These are phyloP conservation scores for Chaetodon trifasciatus DNA, from an alignment of 2,797 vertebrate genomes.

Conservation along the genomic window DNA sequence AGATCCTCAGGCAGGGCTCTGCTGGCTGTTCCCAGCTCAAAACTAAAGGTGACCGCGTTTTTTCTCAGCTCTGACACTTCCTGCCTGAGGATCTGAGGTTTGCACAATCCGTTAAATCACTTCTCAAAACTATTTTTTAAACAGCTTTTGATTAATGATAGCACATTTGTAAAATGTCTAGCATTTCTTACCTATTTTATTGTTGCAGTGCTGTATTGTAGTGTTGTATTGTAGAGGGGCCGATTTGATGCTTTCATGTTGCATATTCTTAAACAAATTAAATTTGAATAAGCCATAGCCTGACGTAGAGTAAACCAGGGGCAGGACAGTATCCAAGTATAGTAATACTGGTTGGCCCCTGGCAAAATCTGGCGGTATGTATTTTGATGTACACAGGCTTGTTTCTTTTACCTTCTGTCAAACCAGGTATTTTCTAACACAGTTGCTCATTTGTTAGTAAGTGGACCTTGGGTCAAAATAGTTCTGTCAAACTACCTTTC, in stretches of 20 bases:
- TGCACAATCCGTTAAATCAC: not conserved
- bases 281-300: too few species aligned
- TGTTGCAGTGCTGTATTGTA: not conserved
- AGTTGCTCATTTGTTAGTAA: not conserved
- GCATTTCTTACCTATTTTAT: accelerated
- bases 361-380: not conserved
- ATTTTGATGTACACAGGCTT: not conserved
- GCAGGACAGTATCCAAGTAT: too few species aligned
- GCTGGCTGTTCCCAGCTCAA: not conserved
- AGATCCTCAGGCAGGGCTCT: not conserved
- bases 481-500: constrained; percentile 31
- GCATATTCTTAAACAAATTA: not conserved
- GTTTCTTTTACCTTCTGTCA: not conserved
- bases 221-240: too few species aligned
- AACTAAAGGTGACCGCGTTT: not conserved
- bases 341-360: not conserved
- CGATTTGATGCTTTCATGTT: not conserved
- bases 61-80: not conserved
- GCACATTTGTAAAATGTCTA: not conserved
- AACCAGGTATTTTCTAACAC: not conserved
- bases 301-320: too few species aligned
- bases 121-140: too few species aligned
- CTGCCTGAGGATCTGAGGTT: not conserved
- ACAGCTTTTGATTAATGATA: not conserved
- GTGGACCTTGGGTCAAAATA: not conserved